Percentiles rank a stretch among this genome's conserved stretches.
phyloP scores from a whole-genome alignment of 2,888 invertebrate species.

The Drosophila lacicola region DNA sequence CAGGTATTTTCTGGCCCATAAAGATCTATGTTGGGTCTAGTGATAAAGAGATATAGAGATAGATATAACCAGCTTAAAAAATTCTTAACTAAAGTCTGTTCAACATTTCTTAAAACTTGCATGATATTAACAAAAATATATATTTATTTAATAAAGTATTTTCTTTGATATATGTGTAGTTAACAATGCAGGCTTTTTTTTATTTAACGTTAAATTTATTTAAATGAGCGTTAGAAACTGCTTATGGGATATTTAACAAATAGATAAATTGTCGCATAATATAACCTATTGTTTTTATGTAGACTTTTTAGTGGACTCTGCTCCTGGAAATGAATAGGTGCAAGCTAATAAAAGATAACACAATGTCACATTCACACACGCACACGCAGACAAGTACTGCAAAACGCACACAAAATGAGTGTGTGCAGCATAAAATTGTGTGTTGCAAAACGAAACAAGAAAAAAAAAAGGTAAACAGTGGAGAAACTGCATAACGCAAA shows the following conservation, averaged over 20 bases:
- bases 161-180: too few relatives aligned
- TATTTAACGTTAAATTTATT: neutral
- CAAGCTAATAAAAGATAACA: constrained; percentile 43
- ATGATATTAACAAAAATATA: constrained; percentile 3
- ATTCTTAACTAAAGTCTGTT: neutral
- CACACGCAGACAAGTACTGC: constrained; percentile 13
- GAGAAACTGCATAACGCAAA: constrained; percentile 44
- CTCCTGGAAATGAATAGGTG: constrained; percentile 22
- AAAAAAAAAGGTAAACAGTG: constrained; percentile 26
- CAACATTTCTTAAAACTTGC: neutral
- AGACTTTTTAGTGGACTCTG: neutral
- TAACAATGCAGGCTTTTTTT: neutral
- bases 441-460: constrained; percentile 33
- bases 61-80: neutral
- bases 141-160: neutral
- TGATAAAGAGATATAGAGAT: neutral
- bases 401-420: constrained; percentile 20
- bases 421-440: constrained; percentile 24
- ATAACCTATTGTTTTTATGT: neutral
- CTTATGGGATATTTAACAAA: too few relatives aligned
- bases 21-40: constrained; percentile 1
- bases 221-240: neutral
- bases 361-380: constrained; percentile 23
- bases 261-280: neutral
- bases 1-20: neutral